Percentiles rank a stretch among this genome's conserved stretches.
Conservation (phyloP, 2,888 invertebrate species). For the Apodemia hepburni region DNA sequence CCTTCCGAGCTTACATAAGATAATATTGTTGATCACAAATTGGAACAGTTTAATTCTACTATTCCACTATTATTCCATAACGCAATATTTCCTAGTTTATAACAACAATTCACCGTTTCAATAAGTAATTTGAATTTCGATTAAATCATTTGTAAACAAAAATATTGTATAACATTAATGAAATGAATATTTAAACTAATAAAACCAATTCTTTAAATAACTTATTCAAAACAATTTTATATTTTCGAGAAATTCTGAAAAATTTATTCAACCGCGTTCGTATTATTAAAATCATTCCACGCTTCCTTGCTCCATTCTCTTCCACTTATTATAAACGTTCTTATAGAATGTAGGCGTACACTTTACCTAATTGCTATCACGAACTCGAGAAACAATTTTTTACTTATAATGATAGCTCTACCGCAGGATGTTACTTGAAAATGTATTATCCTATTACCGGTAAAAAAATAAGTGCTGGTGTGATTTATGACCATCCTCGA, state of each 20-base stretch:
- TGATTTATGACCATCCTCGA: slow-evolving; percentile 15
- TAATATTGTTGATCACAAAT: background rate
- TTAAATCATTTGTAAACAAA: too few species aligned
- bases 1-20: background rate
- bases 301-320: slow-evolving; percentile 7
- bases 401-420: slow-evolving; percentile 32
- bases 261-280: background rate
- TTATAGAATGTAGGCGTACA: slow-evolving; percentile 23
- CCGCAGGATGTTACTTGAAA: slow-evolving; percentile 30
- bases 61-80: too few species aligned
- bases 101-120: too few species aligned
- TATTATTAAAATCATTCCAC: slow-evolving; percentile 1
- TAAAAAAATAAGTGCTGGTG: slow-evolving; percentile 16
- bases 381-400: slow-evolving; percentile 29
- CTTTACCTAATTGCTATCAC: slow-evolving; percentile 34
- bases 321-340: background rate
- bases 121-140: too few species aligned
- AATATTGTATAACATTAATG: background rate
- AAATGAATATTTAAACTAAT: background rate
- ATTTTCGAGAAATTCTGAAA: background rate
- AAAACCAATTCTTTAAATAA: background rate
- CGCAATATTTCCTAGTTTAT: too few species aligned
- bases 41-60: too few species aligned
- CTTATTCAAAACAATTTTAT: background rate
- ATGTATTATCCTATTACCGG: slow-evolving; percentile 23